These are phyloP conservation scores for Fregata magnificens DNA, from an alignment of 2,113 vertebrate genomes.

Conservation along the genomic window DNA sequence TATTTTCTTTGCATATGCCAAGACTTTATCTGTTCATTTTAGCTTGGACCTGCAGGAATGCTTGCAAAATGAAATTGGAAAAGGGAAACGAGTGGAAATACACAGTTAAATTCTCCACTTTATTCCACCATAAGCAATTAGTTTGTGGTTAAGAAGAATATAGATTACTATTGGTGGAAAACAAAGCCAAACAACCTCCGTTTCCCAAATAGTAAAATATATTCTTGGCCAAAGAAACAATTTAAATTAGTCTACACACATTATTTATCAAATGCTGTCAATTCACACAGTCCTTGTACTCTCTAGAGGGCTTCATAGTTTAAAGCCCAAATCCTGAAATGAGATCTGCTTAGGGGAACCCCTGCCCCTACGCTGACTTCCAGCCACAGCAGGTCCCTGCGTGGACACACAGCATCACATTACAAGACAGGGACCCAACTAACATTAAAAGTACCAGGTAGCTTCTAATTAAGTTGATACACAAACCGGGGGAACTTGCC, in stretches of 20 bases:
- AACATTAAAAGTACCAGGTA: neutral
- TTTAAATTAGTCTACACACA: neutral
- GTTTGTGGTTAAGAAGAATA: neutral
- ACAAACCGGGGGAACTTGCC: neutral
- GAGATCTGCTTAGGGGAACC: neutral
- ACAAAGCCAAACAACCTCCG: neutral
- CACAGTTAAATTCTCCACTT: neutral
- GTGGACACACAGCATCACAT: neutral
- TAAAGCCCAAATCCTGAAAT: neutral
- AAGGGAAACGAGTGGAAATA: neutral
- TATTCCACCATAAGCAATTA: neutral
- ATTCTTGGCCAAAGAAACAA: neutral
- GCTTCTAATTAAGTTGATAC: neutral
- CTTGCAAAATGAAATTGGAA: neutral
- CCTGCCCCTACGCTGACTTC: neutral
- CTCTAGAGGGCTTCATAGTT: neutral
- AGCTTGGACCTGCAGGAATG: neutral
- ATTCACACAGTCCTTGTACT: neutral
- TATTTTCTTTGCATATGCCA: slow-evolving; percentile 15
- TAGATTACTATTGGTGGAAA: neutral
- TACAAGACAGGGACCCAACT: neutral
- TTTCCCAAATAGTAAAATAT: neutral
- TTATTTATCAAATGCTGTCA: neutral
- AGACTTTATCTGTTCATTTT: neutral
- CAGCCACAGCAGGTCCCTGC: neutral